A percentile compares a stretch with the other conserved stretches of the same genome.
Conservation (phyloP, 2,113 vertebrate genomes). For the Melozone crissalis region DNA sequence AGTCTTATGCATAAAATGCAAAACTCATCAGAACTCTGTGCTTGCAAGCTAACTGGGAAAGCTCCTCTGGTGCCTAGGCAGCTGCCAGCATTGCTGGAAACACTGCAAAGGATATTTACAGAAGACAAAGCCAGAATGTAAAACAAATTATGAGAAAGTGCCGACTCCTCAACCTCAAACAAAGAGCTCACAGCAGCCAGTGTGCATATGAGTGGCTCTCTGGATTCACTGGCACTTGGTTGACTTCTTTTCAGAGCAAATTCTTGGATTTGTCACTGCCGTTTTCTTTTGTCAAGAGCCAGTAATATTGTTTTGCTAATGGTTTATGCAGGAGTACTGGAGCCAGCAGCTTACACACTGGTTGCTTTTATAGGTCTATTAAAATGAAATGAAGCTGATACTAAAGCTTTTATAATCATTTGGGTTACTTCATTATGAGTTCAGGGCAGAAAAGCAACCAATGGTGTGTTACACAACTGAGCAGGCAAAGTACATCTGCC, state of each 20-base stretch:
- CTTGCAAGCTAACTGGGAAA: not conserved
- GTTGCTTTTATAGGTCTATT: conserved; percentile 50
- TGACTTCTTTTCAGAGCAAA: not conserved
- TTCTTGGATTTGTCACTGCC: not conserved
- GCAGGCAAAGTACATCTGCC: not conserved
- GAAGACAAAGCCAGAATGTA: not conserved
- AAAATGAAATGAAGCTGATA: conserved; percentile 49
- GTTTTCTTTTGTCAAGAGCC: conserved; percentile 19
- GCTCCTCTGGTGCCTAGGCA: not conserved
- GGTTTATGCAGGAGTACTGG: conserved; percentile 18
- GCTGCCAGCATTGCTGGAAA: conserved; percentile 6
- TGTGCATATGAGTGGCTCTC: not conserved
- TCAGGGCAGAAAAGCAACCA: conserved; percentile 23
- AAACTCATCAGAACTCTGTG: not conserved
- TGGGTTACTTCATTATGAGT: conserved; percentile 7
- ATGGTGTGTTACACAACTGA: not conserved
- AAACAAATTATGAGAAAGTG: conserved; percentile 15
- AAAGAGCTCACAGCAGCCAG: conserved; percentile 7
- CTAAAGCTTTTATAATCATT: conserved; percentile 53
- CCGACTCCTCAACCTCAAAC: not conserved
- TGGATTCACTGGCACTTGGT: not conserved
- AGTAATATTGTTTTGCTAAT: conserved; percentile 37
- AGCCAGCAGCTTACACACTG: conserved; percentile 20
- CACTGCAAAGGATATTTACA: conserved; percentile 30
- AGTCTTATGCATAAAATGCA: not conserved